Conservation (phyloP, 2,113 vertebrate genomes). For the Epinephelus moara region DNA sequence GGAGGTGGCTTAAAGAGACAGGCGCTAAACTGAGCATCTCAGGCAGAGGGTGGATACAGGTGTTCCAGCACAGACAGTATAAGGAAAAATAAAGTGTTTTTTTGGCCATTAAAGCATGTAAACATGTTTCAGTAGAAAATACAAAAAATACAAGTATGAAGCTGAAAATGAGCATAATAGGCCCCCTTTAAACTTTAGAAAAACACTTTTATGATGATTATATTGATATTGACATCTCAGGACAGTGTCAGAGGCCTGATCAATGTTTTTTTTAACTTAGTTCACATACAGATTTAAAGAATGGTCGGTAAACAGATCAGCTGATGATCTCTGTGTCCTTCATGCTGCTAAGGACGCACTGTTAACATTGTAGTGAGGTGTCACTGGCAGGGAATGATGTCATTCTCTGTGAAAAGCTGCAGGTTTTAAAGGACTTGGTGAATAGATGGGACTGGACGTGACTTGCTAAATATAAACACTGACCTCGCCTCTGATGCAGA, state of each 20-base stretch:
- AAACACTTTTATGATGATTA: neutral
- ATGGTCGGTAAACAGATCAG: neutral
- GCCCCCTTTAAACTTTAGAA: neutral
- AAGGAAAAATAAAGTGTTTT: too few relatives aligned
- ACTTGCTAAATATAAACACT: conserved; percentile 41
- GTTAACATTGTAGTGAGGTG: neutral
- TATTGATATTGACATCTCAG: neutral
- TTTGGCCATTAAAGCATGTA: too few relatives aligned
- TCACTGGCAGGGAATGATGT: conserved; percentile 8
- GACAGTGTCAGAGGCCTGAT: too few relatives aligned
- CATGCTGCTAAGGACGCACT: neutral
- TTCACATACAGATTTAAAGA: neutral
- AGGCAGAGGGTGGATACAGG: too few relatives aligned
- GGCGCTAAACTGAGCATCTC: too few relatives aligned
- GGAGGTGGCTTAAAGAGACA: too few relatives aligned
- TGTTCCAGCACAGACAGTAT: too few relatives aligned
- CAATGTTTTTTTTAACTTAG: neutral
- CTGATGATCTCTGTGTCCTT: conserved; percentile 7
- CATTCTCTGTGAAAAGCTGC: conserved; percentile 5
- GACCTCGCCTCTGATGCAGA: conserved; percentile 26
- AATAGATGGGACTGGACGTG: conserved; percentile 27
- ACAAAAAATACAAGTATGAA: too few relatives aligned
- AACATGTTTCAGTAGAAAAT: too few relatives aligned
- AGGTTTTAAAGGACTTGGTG: conserved; percentile 15
- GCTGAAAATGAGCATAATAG: too few relatives aligned